Evolutionary conservation across 1,140 invertebrate genomes (phyloP), one percentile per base, ranked within the genome.

Genomic region (Cheumatopsyche charites): DNA sequence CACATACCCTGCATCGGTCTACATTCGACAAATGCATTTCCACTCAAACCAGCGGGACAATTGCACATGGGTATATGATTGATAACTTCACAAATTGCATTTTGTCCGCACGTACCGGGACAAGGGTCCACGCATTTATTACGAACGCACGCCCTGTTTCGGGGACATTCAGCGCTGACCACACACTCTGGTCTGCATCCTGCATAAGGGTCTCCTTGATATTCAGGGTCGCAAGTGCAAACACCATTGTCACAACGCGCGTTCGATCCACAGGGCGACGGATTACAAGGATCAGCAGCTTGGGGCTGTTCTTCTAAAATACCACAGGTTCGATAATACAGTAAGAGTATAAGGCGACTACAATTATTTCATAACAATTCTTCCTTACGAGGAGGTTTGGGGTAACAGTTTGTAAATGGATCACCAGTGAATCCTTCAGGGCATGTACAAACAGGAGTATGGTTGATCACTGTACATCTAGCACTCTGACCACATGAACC

Each of bases 81-180:
- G 67, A 89, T 86, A 15, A 90, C 88, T 61, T 85, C 82, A 73
- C 90, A 91, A 72, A 85, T 82, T 15, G 90, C 87, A 73, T 86
- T 84, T 52, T 86, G 78, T 12, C 89, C 90, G 77, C 92, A 94
- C 75, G 89, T 89, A 26, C 89, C 87, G 15, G 84, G 83, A 77
- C 92, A 94, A 45, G 92, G 91, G 81, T 93, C 87, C 26, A 79
- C 81, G 78, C 92, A 93, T 81, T 89, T 90, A 73, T 91, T 89
- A 78, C 88, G 89, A n/a, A 88, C 84, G 77, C 92, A 94, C 13
- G 91, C 88, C 80, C 85, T 84, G 73, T 86, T 86, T 63, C 85
- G 80, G 7, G 85, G 75, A 80, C 91, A 92, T 75, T 92, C 91
- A 0, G 89, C 89, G 75, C 87, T 89, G 0, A 88, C 79, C 3